Evolutionary conservation across 2,113 vertebrate genomes (phyloP), one percentile per base, ranked within the genome.

Genomic region (Pelusios castaneus): DNA sequence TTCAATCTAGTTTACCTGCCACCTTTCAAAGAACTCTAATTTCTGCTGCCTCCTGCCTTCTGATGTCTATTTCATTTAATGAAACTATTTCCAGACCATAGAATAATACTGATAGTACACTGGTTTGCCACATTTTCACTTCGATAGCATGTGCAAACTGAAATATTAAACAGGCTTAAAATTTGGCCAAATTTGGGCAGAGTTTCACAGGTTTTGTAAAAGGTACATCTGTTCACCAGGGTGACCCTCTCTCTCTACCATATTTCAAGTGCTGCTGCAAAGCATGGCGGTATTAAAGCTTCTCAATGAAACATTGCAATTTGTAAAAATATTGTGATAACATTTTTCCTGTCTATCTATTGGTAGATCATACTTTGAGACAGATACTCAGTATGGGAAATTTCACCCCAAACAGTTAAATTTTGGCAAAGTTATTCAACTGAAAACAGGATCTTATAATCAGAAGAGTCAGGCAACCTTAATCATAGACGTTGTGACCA

Each of bases 211-310:
- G 70, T 6, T 83, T 17, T 3, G 21, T 1, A 3, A 41, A 43
- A 47, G 0, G 5, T 52, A 60, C 21, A 24, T 47, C 25, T 7
- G 73, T 67, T 45, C 4, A 60, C 17, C 84, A 41, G 22, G 38
- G 22, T 14, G 7, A 14, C 41, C 24, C 31, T 10, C 25, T 58
- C 31, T 10, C 25, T 58, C 10, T 17, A 29, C 14, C 56, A 58
- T n/a, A 67, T 21, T n/a, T 67, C 63, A 67, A n/a, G 63, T n/a
- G 14, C 70, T 82, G 43, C 13, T 60, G 21, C 49, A 55, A 45
- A 67, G 86, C 17, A 27, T 76, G 83, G 38, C 12, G 1, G 0
- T 45, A 1, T 2, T 16, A 85, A 14, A n/a, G 0, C 82, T 88
- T 92, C 10, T 4, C 78, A 87, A 38, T 4, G 45, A 29, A 22